phyloP scores from a whole-genome alignment of 2,113 vertebrate species.

The Stigmatopora nigra region DNA sequence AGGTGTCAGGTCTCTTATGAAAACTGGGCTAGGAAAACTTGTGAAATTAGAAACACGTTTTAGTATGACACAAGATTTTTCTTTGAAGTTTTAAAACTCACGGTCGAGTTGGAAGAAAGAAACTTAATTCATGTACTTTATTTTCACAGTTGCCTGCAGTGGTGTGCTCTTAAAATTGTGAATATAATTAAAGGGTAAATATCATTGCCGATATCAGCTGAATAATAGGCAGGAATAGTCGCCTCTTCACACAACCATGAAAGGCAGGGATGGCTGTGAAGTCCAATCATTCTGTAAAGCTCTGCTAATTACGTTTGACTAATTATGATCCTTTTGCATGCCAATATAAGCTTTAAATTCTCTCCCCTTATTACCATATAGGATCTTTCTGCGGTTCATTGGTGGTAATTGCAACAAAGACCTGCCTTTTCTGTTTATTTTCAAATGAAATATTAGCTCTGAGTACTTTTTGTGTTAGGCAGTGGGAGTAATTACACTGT shows the following conservation, averaged over 20 bases:
- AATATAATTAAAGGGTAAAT: too few relatives aligned
- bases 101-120: too few relatives aligned
- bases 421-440: constrained; percentile 67
- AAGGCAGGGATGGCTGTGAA: constrained; percentile 56
- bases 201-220: background rate
- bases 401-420: constrained; percentile 58
- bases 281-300: constrained; percentile 65
- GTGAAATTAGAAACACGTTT: too few relatives aligned
- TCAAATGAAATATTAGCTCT: constrained; percentile 73
- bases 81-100: too few relatives aligned
- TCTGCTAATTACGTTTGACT: constrained; percentile 72
- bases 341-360: constrained; percentile 59
- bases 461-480: constrained; percentile 40
- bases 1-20: too few relatives aligned
- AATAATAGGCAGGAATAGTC: constrained; percentile 41
- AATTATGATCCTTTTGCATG: constrained; percentile 69
- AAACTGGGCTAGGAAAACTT: too few relatives aligned
- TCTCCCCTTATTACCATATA: constrained; percentile 54
- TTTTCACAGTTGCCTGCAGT: too few relatives aligned
- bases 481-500: constrained; percentile 59
- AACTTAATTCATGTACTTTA: too few relatives aligned
- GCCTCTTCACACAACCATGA: constrained; percentile 62
- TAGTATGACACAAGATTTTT: too few relatives aligned
- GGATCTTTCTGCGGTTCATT: constrained; percentile 53
- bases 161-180: too few relatives aligned